Conservation (phyloP, 1,140 invertebrate species). For the Holotrichia oblita region DNA sequence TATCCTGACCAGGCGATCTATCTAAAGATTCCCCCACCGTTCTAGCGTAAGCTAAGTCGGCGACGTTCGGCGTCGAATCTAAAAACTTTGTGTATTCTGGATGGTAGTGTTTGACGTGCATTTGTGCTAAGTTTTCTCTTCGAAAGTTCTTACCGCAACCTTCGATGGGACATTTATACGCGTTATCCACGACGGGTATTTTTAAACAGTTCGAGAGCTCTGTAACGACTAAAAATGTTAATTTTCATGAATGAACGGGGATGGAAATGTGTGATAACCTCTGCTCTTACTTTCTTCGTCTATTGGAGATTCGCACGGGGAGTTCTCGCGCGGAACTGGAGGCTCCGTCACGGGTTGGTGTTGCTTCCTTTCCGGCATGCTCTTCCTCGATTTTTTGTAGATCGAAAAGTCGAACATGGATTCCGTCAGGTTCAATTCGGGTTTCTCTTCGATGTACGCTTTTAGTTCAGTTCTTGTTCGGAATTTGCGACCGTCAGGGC, state of each 20-base stretch:
- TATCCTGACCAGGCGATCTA: conserved; percentile 50
- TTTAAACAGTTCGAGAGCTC: conserved; percentile 49
- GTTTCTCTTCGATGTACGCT: conserved; percentile 65
- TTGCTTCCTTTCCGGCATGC: neutral
- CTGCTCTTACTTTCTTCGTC: conserved; percentile 46
- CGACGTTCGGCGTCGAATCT: conserved; percentile 83
- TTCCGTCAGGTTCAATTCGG: conserved; percentile 62
- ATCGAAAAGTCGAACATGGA: conserved; percentile 70
- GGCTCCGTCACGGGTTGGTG: neutral
- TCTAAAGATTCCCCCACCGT: conserved; percentile 69
- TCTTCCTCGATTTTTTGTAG: conserved; percentile 62
- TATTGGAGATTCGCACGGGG: neutral
- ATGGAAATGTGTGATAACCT: conserved; percentile 40
- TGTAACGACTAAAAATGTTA: conserved; percentile 11
- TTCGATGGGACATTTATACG: conserved; percentile 81
- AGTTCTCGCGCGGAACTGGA: neutral
- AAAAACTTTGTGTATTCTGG: conserved; percentile 79
- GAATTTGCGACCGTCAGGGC: conserved; percentile 69
- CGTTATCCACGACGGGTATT: conserved; percentile 66
- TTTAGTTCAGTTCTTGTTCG: conserved; percentile 70
- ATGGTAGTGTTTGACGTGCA: conserved; percentile 94
- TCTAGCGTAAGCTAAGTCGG: conserved; percentile 83
- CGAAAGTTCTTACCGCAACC: conserved; percentile 88
- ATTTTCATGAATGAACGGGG: conserved; percentile 55
- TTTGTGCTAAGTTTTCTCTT: conserved; percentile 87